These are phyloP conservation scores for Eupristina koningsbergeri DNA, from an alignment of 1,140 invertebrate species.

Conservation along the genomic window DNA sequence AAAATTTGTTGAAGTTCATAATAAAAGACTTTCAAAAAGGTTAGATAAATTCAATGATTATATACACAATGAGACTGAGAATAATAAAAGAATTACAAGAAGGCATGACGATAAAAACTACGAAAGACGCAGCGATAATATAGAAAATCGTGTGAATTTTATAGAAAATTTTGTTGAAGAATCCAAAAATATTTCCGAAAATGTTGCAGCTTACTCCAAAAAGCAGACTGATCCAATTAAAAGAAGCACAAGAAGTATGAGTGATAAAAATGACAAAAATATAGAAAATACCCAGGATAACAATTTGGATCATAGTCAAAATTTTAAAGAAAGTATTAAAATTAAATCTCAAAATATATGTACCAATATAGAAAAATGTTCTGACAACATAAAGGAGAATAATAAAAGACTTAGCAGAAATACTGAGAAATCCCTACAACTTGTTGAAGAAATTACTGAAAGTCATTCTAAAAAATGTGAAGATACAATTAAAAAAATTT, in stretches of 20 bases:
- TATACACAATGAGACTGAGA: constrained; percentile 45
- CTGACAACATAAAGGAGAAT: constrained; percentile 6
- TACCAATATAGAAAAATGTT: constrained; percentile 16
- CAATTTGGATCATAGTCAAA: not conserved
- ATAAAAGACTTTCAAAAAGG: not conserved
- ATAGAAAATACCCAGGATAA: constrained; percentile 17
- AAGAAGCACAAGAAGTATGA: not conserved
- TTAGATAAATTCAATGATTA: constrained; percentile 9
- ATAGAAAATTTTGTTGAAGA: constrained; percentile 37
- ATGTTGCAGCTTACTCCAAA: constrained; percentile 19
- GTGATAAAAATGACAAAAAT: constrained; percentile 8
- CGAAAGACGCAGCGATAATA: not conserved
- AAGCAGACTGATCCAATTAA: constrained; percentile 29
- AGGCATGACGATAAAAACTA: constrained; percentile 13
- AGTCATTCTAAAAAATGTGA: constrained; percentile 23
- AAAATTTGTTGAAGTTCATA: constrained; percentile 2
- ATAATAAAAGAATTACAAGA: constrained; percentile 16
- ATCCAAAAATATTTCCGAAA: constrained; percentile 10
- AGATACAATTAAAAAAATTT: constrained; percentile 8
- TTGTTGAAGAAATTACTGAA: constrained; percentile 19
- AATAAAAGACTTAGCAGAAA: constrained; percentile 4
- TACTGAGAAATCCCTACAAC: not conserved
- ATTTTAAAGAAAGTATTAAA: constrained; percentile 19
- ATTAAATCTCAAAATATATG: constrained; percentile 23
- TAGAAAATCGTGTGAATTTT: constrained; percentile 24